Percentiles rank a stretch among this genome's conserved stretches.
Evolutionary conservation across 2,113 vertebrate species (phyloP).

Genomic region (Callospermophilus lateralis): DNA sequence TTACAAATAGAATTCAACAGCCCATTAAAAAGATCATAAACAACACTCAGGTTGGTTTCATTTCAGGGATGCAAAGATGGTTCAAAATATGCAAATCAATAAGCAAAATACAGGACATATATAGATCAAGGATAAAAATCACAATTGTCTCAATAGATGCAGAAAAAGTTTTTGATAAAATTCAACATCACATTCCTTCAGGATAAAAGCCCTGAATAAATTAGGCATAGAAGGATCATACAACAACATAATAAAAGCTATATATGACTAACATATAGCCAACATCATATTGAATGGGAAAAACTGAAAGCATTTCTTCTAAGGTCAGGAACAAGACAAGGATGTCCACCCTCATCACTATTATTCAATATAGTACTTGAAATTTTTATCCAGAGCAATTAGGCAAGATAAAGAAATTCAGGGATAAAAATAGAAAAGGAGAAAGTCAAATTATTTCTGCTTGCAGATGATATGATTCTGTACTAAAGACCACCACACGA

Average conservation of each 20-base stretch:
- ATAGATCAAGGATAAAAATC: too few species aligned
- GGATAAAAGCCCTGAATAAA: background rate
- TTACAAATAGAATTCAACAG: too few species aligned
- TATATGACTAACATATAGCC: background rate
- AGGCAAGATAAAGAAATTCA: background rate
- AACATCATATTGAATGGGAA: background rate
- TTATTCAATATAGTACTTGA: background rate
- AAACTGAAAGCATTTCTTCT: background rate
- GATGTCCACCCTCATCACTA: background rate
- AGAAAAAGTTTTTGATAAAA: background rate
- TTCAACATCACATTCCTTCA: background rate
- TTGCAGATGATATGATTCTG: background rate
- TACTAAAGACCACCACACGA: background rate
- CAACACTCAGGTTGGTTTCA: background rate
- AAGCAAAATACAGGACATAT: background rate
- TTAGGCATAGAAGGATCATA: background rate
- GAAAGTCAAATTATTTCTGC: background rate
- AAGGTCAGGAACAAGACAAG: background rate
- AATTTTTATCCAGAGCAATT: background rate
- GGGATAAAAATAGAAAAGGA: background rate
- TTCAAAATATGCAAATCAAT: background rate
- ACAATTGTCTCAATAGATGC: background rate
- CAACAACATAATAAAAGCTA: background rate
- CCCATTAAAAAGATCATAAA: background rate
- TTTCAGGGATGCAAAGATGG: background rate